phyloP scores from a whole-genome alignment of 2,888 invertebrate genomes.

The Nephrotoma guestfalica region DNA sequence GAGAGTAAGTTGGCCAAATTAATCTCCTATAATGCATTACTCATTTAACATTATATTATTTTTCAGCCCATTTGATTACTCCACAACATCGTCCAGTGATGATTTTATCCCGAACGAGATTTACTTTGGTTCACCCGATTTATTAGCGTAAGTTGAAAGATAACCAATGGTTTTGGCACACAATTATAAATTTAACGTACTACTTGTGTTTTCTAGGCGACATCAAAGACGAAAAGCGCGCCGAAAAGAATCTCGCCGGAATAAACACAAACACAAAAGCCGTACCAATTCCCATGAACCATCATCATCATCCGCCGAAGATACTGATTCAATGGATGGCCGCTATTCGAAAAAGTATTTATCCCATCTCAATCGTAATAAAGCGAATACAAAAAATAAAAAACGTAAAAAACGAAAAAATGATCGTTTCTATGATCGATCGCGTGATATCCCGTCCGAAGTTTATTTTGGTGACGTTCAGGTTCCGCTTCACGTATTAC shows the following conservation, averaged over 20 bases:
- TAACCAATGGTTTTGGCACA: background rate
- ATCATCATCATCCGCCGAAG: background rate
- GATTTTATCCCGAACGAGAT: slow-evolving; percentile 15
- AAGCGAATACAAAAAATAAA: background rate
- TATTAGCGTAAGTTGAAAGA: background rate
- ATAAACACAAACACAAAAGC: background rate
- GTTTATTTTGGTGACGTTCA: slow-evolving; percentile 40
- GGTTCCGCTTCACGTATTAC: slow-evolving; percentile 8
- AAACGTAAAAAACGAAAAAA: slow-evolving; percentile 40
- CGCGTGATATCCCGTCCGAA: slow-evolving; percentile 36
- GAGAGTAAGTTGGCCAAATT: background rate
- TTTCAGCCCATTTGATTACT: slow-evolving; percentile 5
- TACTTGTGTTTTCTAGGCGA: background rate
- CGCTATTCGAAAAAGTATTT: background rate
- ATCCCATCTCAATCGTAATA: background rate
- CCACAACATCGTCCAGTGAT: slow-evolving; percentile 12
- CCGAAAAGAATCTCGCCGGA: background rate
- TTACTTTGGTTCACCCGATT: slow-evolving; percentile 16
- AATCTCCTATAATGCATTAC: background rate
- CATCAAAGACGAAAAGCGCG: background rate
- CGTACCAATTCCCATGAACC: background rate
- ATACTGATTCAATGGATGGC: background rate
- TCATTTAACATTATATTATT: background rate
- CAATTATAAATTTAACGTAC: too few species aligned
- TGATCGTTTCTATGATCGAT: slow-evolving; percentile 19